These are phyloP conservation scores for Diarsia dahlii DNA, from an alignment of 2,888 invertebrate genomes.

Conservation along the genomic window DNA sequence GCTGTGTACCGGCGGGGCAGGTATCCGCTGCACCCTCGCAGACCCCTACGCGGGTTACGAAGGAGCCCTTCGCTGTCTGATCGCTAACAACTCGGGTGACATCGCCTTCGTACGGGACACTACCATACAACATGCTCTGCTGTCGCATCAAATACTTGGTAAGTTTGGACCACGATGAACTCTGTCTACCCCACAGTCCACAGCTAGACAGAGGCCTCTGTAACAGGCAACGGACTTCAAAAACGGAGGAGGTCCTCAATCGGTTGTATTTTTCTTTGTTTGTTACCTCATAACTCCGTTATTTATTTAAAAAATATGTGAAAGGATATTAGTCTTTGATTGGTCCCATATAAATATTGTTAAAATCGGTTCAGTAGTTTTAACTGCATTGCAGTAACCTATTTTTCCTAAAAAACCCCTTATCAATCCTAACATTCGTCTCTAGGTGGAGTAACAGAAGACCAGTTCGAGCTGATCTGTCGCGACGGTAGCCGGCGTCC, in stretches of 20 bases:
- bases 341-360: no score
- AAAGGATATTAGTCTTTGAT: no score
- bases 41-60: conserved; percentile 98
- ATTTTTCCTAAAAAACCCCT: no score
- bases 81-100: conserved; percentile 94
- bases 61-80: conserved; percentile 97
- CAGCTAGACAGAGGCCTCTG: no score
- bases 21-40: conserved; percentile 94
- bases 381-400: no score
- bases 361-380: no score
- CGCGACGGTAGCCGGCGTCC: conserved; percentile 93
- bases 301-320: no score
- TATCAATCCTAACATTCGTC: background rate
- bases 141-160: conserved; percentile 88
- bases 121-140: conserved; percentile 93
- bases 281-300: no score
- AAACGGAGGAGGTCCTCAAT: no score
- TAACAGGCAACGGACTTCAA: no score
- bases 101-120: conserved; percentile 97
- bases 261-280: no score
- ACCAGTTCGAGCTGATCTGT: conserved; percentile 95
- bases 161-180: background rate
- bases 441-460: conserved; percentile 92
- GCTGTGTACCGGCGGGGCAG: conserved; percentile 95
- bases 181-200: background rate